Base-by-base conservation (phyloP, 2,888 invertebrate genomes). In the Antheraea assamensis region DNA sequence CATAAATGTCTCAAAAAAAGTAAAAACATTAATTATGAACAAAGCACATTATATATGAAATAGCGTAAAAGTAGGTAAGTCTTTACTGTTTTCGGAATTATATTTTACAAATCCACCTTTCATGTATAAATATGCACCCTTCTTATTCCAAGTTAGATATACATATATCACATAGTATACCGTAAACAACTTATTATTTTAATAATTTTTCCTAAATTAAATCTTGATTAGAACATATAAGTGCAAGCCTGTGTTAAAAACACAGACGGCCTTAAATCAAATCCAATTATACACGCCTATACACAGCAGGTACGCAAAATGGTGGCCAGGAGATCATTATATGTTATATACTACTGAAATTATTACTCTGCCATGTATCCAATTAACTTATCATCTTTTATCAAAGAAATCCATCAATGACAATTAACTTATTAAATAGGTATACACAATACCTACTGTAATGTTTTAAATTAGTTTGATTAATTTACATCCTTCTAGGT, bases 241-340 rank as follows among this genome's bases (percentile, higher is more conserved):
- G 15, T 73, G 17, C 70, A 47, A 24, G 7, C 42, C 73, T 55
- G 70, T 30, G 3, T 19, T 30, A 15, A 49, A 35, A 73, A 70
- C 55, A 58, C 70, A 73, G 58, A 70, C 55, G 58, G 42, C 27
- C 70, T 52, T 73, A 73, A 73, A 73, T 73, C 70, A 73, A 73
- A 73, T 66, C 42, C 30, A 73, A 73, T 73, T 73, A 70, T 55
- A 70, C 55, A 70, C 55, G 61, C 70, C 73, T 68, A 72, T 31
- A 17, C 17, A 52, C 68, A 72, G 58, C 35, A 47, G n/a, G 58
- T 68, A 35, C 35, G 68, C 68, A 68, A 31, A 68, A 35, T 68
- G 10, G 35, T 68, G 68, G 68, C 35, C 68, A 68, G 68, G 21
- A 68, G 21, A 68, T 31, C 35, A 68, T 68, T 68, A 35, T 10